These are phyloP conservation scores for Gambelia wislizenii DNA, from an alignment of 2,797 vertebrate species.

Conservation along the genomic window DNA sequence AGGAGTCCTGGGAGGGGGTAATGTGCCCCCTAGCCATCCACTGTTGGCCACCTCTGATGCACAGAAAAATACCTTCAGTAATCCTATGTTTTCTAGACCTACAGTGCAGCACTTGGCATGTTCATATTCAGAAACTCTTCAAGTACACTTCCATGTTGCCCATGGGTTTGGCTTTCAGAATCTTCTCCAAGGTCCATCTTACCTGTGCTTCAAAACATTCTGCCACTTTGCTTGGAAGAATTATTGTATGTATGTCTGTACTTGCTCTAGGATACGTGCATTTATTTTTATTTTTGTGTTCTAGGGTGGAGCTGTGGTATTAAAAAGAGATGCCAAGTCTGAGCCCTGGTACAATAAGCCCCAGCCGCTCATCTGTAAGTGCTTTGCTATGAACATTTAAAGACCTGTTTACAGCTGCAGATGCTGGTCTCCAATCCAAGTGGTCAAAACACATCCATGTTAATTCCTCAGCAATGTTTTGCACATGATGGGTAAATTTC, in stretches of 20 bases:
- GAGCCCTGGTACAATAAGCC: not conserved
- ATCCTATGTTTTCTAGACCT: not conserved
- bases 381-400: not conserved
- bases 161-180: not conserved
- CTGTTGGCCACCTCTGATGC: not conserved
- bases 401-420: not conserved
- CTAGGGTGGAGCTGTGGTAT: not conserved
- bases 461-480: fast-evolving
- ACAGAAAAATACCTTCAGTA: not conserved
- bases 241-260: not conserved
- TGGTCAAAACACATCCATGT: not conserved
- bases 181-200: not conserved
- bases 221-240: not conserved
- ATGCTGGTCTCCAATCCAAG: not conserved
- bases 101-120: not conserved
- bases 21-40: too few relatives aligned
- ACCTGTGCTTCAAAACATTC: conserved; percentile 7
- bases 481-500: not conserved
- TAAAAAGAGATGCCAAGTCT: not conserved
- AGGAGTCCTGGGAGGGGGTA: too few relatives aligned
- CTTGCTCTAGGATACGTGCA: not conserved
- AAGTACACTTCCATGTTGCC: not conserved
- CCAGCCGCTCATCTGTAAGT: not conserved
- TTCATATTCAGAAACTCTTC: not conserved
- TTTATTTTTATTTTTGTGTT: conserved; percentile 12